Base-by-base conservation (phyloP, 2,888 invertebrate genomes). In the Oscheius sp. region DNA sequence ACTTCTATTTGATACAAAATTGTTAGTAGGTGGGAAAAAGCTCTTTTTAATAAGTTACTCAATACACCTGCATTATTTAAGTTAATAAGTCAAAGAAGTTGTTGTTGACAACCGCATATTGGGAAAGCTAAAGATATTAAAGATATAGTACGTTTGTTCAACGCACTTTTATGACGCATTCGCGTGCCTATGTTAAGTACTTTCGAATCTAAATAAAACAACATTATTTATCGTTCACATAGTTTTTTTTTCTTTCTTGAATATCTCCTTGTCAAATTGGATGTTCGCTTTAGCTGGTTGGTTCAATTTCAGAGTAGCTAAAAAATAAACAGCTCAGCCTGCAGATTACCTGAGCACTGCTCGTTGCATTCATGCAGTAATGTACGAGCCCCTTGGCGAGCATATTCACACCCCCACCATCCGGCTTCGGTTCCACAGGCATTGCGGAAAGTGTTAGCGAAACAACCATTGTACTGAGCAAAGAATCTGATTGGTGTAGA, bases 391-490 rank as follows among this genome's bases (percentile, higher is more conserved):
- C 72, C 67, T 44, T 75, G 75, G 64, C 79, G 68, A 5, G 72
- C 79, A 62, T 79, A 77, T 49, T 79, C 79, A 41, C 79, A 79
- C 3, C 75, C 79, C 72, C 77, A 79, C 71, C 75, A 73, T 2
- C 71, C 66, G 22, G 75, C 73, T 54, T 72, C 69, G 4, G 36
- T 22, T 22, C 70, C 54, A 57, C 79, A 79, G 2, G 44, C 12
- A 5, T 66, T 56, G n/a, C 70, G 63, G 61, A 75, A 75, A 12
- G 62, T 17, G 1, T 56, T 51, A n/a, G 67, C 63, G 67, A 67
- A 72, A 32, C 75, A 75, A 22, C 75, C 75, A 32, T 67, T 69
- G 61, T 61, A 72, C 14, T 72, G 66, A 32, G 67, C 38, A 14
- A 69, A 72, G 20, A 68, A 62, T 22, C 75, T 75, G 45, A 38